Base-by-base conservation (phyloP, 2,113 vertebrate genomes). In the Eudyptes chrysolophus region DNA sequence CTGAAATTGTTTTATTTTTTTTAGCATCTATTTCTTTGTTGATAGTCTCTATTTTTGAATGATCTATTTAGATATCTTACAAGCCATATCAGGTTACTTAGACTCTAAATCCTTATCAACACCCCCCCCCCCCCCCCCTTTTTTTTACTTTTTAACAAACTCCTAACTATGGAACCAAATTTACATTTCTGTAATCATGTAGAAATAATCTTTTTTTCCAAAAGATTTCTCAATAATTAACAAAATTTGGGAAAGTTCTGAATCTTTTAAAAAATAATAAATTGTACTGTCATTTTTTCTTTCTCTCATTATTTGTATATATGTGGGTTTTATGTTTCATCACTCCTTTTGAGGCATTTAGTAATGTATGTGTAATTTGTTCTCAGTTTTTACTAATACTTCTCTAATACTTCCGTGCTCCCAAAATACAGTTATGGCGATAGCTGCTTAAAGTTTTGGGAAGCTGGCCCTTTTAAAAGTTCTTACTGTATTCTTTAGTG, bases 91-190 rank as follows among this genome's bases (percentile, higher is more conserved):
- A 68, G 58, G 21, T 66, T 82, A 54, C 34, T 58, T 24, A 52
- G 38, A 42, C 18, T 62, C 58, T 46, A 76, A 76, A 38, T 66
- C 24, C 5, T 75, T 71, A 80, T 71, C 22, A 72, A 36, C 8
- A 22, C 16, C 14, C 12, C 11, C 6, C 2, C 4, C 8, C 6
- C 1, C 7, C 22, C 36, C 32, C 2, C 4, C 9, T 38, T 38
- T 4, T 36, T 60, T 57, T n/a, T 54, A 10, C 2, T 40, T 84
- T 84, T 58, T 26, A 14, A 74, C 65, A 14, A 38, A 25, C 21
- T 92, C 69, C 8, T 68, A 70, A 81, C 9, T 36, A 9, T 61
- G 34, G 30, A 82, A 68, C 10, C 3, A 49, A 58, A 51, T 85
- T 46, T 64, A 54, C 3, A 5, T 72, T 89, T 75, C 65, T 94